A percentile compares a stretch with the other conserved stretches of the same genome.
Evolutionary conservation across 2,888 invertebrate genomes (phyloP).

Genomic region (Habroteleia sp.): DNA sequence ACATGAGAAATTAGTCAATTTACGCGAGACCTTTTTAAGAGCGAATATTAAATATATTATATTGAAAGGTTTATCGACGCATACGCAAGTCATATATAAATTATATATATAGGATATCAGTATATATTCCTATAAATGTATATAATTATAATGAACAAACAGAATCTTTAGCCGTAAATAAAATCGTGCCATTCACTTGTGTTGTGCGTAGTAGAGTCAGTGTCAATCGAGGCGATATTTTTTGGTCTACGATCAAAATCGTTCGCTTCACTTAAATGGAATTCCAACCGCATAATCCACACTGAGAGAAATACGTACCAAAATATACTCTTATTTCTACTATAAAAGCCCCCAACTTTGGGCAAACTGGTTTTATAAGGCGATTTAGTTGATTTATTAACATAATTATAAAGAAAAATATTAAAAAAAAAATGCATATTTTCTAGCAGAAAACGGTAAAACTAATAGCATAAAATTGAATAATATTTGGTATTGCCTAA

Average conservation of each 20-base stretch:
- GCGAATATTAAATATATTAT: constrained; percentile 59
- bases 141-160: constrained; percentile 34
- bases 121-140: constrained; percentile 61
- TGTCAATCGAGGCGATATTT: constrained; percentile 60
- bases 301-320: no score
- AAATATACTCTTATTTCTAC: no score
- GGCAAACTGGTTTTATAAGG: no score
- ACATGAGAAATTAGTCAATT: constrained; percentile 79
- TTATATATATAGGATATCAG: constrained; percentile 26
- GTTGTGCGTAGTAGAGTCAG: constrained; percentile 61
- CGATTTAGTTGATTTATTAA: no score
- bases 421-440: no score
- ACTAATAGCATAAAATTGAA: no score
- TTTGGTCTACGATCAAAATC: constrained; percentile 29
- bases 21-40: constrained; percentile 77
- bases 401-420: no score
- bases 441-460: no score
- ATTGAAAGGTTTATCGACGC: constrained; percentile 52
- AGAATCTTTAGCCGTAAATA: constrained; percentile 43
- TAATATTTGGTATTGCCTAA: no score
- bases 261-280: constrained; percentile 48
- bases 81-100: constrained; percentile 32
- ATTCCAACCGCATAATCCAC: constrained; percentile 30
- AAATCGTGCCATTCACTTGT: constrained; percentile 59
- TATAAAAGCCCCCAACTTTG: no score